Evolutionary conservation across 2,888 invertebrate species (phyloP).

Genomic region (Oligia fasciuncula): DNA sequence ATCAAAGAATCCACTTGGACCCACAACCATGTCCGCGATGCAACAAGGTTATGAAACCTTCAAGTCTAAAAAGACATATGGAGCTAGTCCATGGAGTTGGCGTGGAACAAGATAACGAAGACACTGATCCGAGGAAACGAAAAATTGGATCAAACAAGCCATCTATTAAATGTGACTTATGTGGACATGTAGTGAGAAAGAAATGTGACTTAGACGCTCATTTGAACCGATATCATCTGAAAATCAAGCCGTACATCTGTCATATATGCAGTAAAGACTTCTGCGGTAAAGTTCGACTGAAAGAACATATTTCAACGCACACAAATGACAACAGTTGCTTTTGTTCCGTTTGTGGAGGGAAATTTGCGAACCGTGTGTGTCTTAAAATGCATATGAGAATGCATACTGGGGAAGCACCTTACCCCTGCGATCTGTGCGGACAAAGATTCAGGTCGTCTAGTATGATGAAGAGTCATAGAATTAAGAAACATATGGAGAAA

Average conservation of each 20-base stretch:
- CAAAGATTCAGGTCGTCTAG: slow-evolving; percentile 75
- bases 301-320: slow-evolving; percentile 70
- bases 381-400: slow-evolving; percentile 74
- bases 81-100: slow-evolving; percentile 63
- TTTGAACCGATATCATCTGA: slow-evolving; percentile 72
- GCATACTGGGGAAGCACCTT: slow-evolving; percentile 75
- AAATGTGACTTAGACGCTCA: slow-evolving; percentile 71
- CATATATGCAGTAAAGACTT: slow-evolving; percentile 71
- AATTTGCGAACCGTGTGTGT: slow-evolving; percentile 74
- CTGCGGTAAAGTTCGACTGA: slow-evolving; percentile 69
- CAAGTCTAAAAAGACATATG: slow-evolving; percentile 70
- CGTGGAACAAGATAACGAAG: not conserved
- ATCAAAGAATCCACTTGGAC: slow-evolving; percentile 67
- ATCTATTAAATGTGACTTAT: slow-evolving; percentile 60
- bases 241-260: slow-evolving; percentile 71
- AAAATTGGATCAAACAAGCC: slow-evolving; percentile 25
- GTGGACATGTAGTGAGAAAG: slow-evolving; percentile 67
- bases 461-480: slow-evolving; percentile 73
- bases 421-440: slow-evolving; percentile 74
- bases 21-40: slow-evolving; percentile 68
- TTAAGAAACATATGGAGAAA: slow-evolving; percentile 74
- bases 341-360: slow-evolving; percentile 70
- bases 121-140: not conserved
- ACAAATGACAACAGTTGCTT: slow-evolving; percentile 64
- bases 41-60: slow-evolving; percentile 64